Base-by-base conservation (phyloP, 2,113 vertebrate species). In the Athene cunicularia region DNA sequence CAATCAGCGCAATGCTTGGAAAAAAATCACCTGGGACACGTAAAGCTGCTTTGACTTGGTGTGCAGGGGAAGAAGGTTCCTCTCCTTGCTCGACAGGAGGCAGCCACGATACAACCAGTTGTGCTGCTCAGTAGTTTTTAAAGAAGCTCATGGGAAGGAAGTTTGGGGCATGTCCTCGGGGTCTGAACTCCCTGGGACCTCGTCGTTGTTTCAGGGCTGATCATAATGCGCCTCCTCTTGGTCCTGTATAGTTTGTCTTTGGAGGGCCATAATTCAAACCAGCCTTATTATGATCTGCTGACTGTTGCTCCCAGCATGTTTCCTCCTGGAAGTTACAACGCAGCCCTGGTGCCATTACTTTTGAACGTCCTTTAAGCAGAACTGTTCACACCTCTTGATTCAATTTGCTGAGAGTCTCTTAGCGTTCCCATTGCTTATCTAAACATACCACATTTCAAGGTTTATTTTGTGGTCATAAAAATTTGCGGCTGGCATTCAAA, bases 381-480 rank as follows among this genome's bases (percentile, higher is more conserved):
- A 8, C 56, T 62, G 76, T 85, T 97, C 95, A 58, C 91, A 82
- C 93, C 72, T 95, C 94, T 82, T 10, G 68, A 94, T 91, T 87
- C 91, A 89, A 58, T 75, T 72, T 22, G 3, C 64, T 1, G 14
- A 63, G 67, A 53, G 80, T 35, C 80, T 94, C 73, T 91, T n/a
- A 87, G 80, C 68, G 16, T 93, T 96, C 94, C 85, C 80, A 74
- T 56, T 0, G 8, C 73, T 95, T 94, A 95, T 89, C 95, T 93
- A 93, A 96, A 91, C 88, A 20, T 52, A 56, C 95, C 70, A 4
- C 55, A 55, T 94, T 95, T 91, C 93, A 95, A 86, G 74, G 70
- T 97, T 96, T 97, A 66, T 85, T 94, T 87, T 90, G 93, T 53
- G 91, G 89, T 66, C 66, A 12, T 70, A 91, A 96, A 95, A 81